phyloP scores from a whole-genome alignment of 2,113 vertebrate species.

The Neodon shergylaensis region DNA sequence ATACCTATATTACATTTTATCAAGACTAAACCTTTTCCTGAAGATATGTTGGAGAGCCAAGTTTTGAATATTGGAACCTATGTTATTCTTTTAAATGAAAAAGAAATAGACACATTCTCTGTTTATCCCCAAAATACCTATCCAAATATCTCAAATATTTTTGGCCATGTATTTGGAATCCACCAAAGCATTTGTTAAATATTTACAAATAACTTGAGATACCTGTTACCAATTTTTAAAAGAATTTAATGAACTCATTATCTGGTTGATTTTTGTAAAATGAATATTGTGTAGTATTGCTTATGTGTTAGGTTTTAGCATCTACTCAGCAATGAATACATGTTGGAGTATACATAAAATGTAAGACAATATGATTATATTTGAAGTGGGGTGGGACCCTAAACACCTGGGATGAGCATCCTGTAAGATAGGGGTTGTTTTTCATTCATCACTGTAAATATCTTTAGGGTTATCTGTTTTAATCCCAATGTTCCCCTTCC shows the following conservation, averaged over 20 bases:
- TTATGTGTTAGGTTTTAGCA: conserved; percentile 36
- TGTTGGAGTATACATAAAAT: neutral
- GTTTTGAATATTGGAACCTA: neutral
- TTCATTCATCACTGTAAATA: neutral
- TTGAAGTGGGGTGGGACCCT: neutral
- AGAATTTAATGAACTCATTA: conserved; percentile 7
- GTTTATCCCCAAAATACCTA: neutral
- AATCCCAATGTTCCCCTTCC: neutral
- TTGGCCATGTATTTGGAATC: neutral
- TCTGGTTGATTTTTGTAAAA: conserved; percentile 22
- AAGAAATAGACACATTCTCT: neutral
- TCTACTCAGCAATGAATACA: neutral
- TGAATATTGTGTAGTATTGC: neutral
- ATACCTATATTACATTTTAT: conserved; percentile 14
- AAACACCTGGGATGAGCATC: neutral
- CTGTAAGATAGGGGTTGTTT: neutral
- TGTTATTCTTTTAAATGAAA: conserved; percentile 12
- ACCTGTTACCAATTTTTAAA: neutral
- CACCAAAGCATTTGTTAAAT: neutral
- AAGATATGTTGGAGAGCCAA: neutral
- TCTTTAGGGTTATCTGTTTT: conserved; percentile 27
- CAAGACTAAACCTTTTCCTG: neutral
- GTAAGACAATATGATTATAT: neutral
- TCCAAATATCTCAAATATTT: neutral
- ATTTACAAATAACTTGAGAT: neutral